These are phyloP conservation scores for Eristalinus aeneus DNA, from an alignment of 2,888 invertebrate species.

Conservation along the genomic window DNA sequence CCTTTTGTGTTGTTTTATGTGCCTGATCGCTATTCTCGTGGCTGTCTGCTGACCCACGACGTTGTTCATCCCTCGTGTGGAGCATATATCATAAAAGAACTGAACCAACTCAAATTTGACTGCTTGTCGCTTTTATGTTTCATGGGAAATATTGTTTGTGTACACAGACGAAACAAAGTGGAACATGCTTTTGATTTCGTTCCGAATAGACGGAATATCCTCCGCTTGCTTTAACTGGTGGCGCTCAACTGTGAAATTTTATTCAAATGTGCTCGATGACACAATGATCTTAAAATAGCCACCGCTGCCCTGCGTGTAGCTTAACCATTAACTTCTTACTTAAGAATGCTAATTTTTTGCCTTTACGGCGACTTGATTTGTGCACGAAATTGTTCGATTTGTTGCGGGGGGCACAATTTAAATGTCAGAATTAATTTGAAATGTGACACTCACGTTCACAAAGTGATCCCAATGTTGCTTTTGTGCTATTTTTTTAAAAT, in stretches of 20 bases:
- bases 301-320: no score
- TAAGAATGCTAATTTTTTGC: no score
- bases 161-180: background rate
- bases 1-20: background rate
- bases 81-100: background rate
- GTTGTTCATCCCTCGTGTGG: background rate
- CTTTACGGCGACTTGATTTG: no score
- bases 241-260: background rate
- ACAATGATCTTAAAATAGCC: no score
- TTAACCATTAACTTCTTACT: no score
- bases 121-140: background rate
- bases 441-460: no score
- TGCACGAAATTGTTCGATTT: no score
- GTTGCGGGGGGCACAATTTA: no score
- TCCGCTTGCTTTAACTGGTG: background rate
- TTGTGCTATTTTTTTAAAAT: no score
- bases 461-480: no score
- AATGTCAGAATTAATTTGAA: no score
- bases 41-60: background rate
- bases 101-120: background rate
- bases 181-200: background rate
- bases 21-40: background rate
- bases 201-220: background rate
- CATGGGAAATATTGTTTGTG: background rate
- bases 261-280: no score